Base-by-base conservation (phyloP, 2,888 invertebrate species). In the Charanyca ferruginea region DNA sequence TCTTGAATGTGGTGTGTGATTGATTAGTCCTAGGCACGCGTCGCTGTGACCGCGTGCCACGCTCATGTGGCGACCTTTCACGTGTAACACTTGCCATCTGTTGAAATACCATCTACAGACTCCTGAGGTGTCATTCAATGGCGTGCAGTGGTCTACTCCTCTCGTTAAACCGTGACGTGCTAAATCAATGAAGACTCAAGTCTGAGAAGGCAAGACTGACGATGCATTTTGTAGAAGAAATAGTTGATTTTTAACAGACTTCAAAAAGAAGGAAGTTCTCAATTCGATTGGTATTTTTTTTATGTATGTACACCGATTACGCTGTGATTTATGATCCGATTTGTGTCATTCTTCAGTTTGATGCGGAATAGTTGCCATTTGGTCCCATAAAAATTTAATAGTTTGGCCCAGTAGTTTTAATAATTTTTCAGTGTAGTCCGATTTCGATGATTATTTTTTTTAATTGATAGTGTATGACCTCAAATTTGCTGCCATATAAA, bases 1-100 rank as follows among this genome's bases (percentile, higher is more conserved):
- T 93, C 91, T 93, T 93, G 89, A 93, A 93, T 90, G 92, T 92
- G 92, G 91, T 94, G 94, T 94, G 93, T 95, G 91, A 95, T 95
- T 94, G 93, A 91, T 93, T 91, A 89, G 90, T 91, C 92, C 92
- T 91, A 77, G 77, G 77, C 80, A 71, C 75, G 81, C 79, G 83
- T 64, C 72, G 75, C 64, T 32, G 32, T 32, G 70, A 66, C 74
- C 74, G 70, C 77, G 78, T 61, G 74, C 58, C 78, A 64, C 70
- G 41, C 67, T 60, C 72, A 54, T 59, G 66, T 60, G 75, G 61
- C 75, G 80, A 45, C 88, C 94, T 91, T 91, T 87, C 84, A 79
- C 86, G 90, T 90, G 93, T 91, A 92, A 93, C 94, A 92, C 91
- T 93, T 91, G 92, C 88, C 91, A 89, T 90, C 88, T 91, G 93